Base-by-base conservation (phyloP, 2,797 vertebrate species). In the Coranthus polyacanthus region DNA sequence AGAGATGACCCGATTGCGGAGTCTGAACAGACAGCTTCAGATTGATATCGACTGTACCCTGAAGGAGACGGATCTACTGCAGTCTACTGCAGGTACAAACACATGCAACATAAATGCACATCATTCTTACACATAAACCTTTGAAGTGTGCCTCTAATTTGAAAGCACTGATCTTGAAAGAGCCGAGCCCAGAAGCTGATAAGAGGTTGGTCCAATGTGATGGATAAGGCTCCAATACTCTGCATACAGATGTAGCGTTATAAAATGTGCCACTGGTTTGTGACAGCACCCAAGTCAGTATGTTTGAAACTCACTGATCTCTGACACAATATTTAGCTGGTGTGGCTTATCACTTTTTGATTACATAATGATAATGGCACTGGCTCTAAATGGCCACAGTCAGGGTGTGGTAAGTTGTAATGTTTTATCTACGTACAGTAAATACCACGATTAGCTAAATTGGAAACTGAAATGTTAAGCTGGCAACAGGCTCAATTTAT, bases 21-120 rank as follows among this genome's bases (percentile, higher is more conserved):
- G 94, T 78, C 93, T 95, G 81, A 99, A 99, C 93, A 94, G 97
- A 94, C 95, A 96, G 86, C 96, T 99, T 75, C 97, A 99, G 93
- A 99, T 98, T 93, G 96, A 99, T 93, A 97, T 99, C 88, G 96
- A 99, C 94, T 99, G 98, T 92, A 97, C 95, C 77, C 91, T 97
- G 91, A 99, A 99, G 95, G 98, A 99, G 94, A 96, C 94, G 16
- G 97, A 98, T 92, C 94, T 99, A 70, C 95, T 97, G 90, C 96
- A 97, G 69, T 97, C 97, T 62, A 95, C 29, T 32, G 7, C 95
- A 97, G 97, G 98, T 99, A 97, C 46, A 84, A 32, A 44, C 12
- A 57, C 44, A 77, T 53, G 53, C 36, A 70, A 56, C 37, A 54
- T 39, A 58, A 22, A 61, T 55, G 36, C 46, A n/a, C 29, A 16